phyloP scores from a whole-genome alignment of 2,888 invertebrate genomes.

The Embidobia sp. region DNA sequence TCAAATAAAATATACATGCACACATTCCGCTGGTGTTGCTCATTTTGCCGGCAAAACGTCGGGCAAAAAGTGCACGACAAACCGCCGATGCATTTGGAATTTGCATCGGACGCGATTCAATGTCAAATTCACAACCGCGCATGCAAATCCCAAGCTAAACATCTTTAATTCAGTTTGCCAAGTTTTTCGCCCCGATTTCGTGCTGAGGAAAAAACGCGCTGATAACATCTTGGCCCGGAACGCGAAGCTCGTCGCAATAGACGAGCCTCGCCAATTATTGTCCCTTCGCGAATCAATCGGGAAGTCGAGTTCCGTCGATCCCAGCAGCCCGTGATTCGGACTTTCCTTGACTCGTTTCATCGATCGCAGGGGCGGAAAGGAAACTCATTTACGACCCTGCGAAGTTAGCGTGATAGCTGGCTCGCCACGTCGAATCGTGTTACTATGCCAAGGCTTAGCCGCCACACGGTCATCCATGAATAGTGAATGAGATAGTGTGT shows the following conservation, averaged over 20 bases:
- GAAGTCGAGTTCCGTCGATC: conserved; percentile 25
- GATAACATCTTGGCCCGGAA: too few species aligned
- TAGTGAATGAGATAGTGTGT: conserved; percentile 63
- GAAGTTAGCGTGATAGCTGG: conserved; percentile 63
- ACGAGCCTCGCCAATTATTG: conserved; percentile 9
- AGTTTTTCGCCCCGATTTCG: not conserved
- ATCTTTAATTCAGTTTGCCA: conserved; percentile 8
- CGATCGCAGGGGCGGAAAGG: conserved; percentile 57
- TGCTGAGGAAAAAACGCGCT: too few species aligned
- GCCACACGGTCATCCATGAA: conserved; percentile 64
- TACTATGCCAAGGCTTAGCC: conserved; percentile 65
- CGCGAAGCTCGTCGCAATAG: too few species aligned
- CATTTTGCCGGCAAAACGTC: not conserved
- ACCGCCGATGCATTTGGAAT: conserved; percentile 11
- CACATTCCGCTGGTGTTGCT: not conserved
- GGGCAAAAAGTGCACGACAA: not conserved
- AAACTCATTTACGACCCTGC: conserved; percentile 58
- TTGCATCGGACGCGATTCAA: conserved; percentile 13
- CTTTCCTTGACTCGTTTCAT: conserved; percentile 62
- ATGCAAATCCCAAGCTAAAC: not conserved
- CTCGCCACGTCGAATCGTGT: conserved; percentile 64
- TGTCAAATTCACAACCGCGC: conserved; percentile 8
- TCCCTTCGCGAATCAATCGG: conserved; percentile 7
- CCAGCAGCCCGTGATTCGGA: conserved; percentile 45
- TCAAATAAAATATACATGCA: conserved; percentile 32